These are phyloP conservation scores for Eristalis pertinax DNA, from an alignment of 2,888 invertebrate genomes.

Conservation along the genomic window DNA sequence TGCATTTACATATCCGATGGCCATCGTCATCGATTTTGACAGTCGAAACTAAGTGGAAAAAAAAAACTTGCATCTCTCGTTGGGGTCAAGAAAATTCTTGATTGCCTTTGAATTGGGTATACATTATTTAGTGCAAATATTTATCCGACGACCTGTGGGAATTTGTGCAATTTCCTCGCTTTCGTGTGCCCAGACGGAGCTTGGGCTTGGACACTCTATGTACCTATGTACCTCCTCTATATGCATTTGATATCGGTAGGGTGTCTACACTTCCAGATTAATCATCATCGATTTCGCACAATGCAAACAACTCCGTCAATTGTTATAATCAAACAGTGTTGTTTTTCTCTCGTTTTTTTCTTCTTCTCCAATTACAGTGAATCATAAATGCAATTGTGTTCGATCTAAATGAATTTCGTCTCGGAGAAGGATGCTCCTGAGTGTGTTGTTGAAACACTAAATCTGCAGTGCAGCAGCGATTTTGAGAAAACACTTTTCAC, in stretches of 20 bases:
- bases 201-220: background rate
- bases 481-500: conserved; percentile 7
- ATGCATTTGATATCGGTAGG: conserved; percentile 30
- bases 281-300: conserved; percentile 62
- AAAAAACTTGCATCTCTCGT: conserved; percentile 1
- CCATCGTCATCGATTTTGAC: conserved; percentile 71
- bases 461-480: conserved; percentile 5
- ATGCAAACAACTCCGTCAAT: background rate
- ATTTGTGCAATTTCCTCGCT: background rate
- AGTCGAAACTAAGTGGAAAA: conserved; percentile 22
- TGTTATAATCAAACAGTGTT: background rate
- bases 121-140: background rate
- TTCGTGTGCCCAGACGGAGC: background rate
- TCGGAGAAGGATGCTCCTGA: conserved; percentile 35
- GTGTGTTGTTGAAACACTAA: conserved; percentile 17
- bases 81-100: background rate
- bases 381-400: background rate
- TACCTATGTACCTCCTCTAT: too few relatives aligned
- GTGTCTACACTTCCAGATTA: conserved; percentile 49
- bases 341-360: conserved; percentile 15
- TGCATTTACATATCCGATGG: conserved; percentile 36
- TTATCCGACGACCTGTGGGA: background rate
- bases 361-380: conserved; percentile 9
- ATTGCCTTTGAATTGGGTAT: background rate
- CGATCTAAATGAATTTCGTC: conserved; percentile 19